These are phyloP conservation scores for Patiria pectinifera DNA, from an alignment of 53 echinoderm and acorn worm genomes.

Conservation along the genomic window DNA sequence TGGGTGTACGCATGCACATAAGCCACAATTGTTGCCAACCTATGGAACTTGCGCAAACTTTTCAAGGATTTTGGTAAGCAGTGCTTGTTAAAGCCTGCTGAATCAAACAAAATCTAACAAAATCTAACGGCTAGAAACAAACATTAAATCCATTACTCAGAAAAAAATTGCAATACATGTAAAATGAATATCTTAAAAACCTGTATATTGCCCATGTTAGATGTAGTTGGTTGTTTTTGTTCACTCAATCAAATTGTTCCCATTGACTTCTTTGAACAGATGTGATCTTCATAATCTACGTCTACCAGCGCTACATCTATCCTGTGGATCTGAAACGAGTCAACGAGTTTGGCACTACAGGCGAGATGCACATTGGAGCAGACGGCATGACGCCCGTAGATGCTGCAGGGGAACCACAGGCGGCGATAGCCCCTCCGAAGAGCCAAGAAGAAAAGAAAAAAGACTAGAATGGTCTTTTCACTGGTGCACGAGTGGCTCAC, in stretches of 20 bases:
- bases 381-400: not conserved
- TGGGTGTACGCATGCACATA: too few species aligned
- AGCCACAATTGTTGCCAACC: too few species aligned
- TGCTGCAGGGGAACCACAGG: not conserved
- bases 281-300: conserved; percentile 92
- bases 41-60: too few species aligned
- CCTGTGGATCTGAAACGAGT: conserved; percentile 93
- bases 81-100: too few species aligned
- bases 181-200: too few species aligned
- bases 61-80: too few species aligned
- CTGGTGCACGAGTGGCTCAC: not conserved
- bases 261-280: conserved; percentile 67
- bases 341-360: conserved; percentile 97
- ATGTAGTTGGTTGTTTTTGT: too few species aligned
- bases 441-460: conserved; percentile 73
- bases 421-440: conserved; percentile 27
- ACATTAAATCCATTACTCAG: too few species aligned
- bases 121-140: too few species aligned
- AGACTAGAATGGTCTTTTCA: conserved; percentile 34
- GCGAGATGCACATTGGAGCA: conserved; percentile 86
- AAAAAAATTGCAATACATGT: too few species aligned
- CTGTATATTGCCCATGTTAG: too few species aligned
- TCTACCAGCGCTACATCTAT: conserved; percentile 97
- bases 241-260: not conserved
- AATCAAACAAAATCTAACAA: too few species aligned